Evolutionary conservation across 2,113 vertebrate genomes (phyloP).

Genomic region (Tachysurus fulvidraco): DNA sequence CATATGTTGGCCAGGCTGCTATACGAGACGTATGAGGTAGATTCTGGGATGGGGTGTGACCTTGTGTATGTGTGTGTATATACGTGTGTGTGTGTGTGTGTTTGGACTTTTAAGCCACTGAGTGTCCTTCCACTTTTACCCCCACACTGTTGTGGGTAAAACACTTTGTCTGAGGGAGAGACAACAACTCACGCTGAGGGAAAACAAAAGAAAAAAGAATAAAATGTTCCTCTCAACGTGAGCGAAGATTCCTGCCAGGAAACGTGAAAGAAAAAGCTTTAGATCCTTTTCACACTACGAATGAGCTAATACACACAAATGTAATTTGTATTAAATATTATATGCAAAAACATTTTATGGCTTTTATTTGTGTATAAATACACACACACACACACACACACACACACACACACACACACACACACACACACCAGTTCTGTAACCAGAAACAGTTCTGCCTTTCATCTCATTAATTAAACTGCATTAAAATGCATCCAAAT

Average conservation of each 20-base stretch:
- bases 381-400: not conserved
- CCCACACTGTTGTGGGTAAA: slow-evolving; percentile 32
- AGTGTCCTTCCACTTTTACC: slow-evolving; percentile 25
- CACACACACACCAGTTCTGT: slow-evolving; percentile 4
- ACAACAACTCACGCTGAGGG: slow-evolving; percentile 42
- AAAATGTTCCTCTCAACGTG: slow-evolving; percentile 39
- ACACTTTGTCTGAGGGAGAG: slow-evolving; percentile 43
- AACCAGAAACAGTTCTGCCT: slow-evolving; percentile 40
- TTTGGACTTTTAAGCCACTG: slow-evolving; percentile 8
- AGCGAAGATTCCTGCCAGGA: slow-evolving; percentile 39
- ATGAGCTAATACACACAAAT: not conserved
- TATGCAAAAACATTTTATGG: not conserved
- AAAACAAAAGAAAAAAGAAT: slow-evolving; percentile 43
- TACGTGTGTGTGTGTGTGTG: slow-evolving; percentile 6
- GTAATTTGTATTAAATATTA: slow-evolving; percentile 1
- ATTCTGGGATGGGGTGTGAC: not conserved
- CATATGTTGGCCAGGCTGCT: not conserved
- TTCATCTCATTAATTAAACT: slow-evolving; percentile 46
- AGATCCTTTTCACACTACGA: slow-evolving; percentile 6
- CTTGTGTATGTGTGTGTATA: not conserved
- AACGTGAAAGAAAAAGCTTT: slow-evolving; percentile 4
- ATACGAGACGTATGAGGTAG: not conserved
- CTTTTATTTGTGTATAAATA: not conserved
- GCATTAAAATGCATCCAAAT: slow-evolving; percentile 42
- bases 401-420: not conserved